Base-by-base conservation (phyloP, 2,113 vertebrate genomes). In the Struthidea cinerea region DNA sequence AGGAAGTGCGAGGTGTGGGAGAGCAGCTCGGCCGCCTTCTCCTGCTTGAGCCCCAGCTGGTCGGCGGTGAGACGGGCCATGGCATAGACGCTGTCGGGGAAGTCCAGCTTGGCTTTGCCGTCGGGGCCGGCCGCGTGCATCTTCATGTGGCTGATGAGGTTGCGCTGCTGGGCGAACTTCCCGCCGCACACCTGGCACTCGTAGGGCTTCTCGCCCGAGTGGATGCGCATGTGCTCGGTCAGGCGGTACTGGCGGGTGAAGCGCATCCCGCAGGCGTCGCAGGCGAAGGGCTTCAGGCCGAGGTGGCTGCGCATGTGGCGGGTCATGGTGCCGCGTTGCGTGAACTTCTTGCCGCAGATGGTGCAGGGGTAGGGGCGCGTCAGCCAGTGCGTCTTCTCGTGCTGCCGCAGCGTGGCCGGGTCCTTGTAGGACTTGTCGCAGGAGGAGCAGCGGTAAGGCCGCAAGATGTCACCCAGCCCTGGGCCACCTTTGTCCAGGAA, bases 111-210 rank as follows among this genome's bases (percentile, higher is more conserved):
- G 96, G 99, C 97, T 96, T 99, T 99, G 94, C 98, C 98, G 3
- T 99, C 99, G 3, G 98, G 97, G 83, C 98, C 97, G 5, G 98
- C 98, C 33, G 98, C 98, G 96, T 99, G 99, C 99, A 99, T 99
- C 98, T 99, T 99, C 99, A 99, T 99, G 96, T 99, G 99, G 97
- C 99, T 99, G 98, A 99, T 99, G 97, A 99, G 99, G 98, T 99
- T 99, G 96, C 99, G 98, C 97, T 99, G 99, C 98, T 99, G 99
- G 27, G 99, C 99, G 37, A 99, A 99, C 98, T 99, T 99, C n/a
- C 99, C 99, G 0, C 99, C 99, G 33, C 99, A 99, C 96, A 99
- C 99, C 98, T 99, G 99, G 97, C 99, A 99, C 96, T 99, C 99
- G 13, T 99, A 99, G 83, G 99, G 99, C 96, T 99, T 99, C 97